Percentiles rank a stretch among this genome's conserved stretches.
Evolutionary conservation across 2,113 vertebrate genomes (phyloP).

Genomic region (Limnothrissa miodon): DNA sequence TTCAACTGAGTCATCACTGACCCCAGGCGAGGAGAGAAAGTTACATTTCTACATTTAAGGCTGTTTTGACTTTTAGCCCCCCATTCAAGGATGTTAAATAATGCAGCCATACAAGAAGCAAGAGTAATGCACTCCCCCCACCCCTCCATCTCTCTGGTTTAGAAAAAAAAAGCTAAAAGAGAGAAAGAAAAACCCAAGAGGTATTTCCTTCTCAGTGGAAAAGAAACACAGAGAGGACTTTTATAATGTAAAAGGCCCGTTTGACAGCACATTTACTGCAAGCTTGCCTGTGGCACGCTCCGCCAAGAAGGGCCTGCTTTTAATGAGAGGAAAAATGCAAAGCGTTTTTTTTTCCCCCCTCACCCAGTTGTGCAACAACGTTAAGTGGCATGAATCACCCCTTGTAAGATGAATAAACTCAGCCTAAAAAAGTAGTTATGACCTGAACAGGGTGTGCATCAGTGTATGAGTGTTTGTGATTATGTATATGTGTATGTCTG

Average conservation of each 20-base stretch:
- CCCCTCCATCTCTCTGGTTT: background rate
- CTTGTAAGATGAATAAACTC: slow-evolving; percentile 60
- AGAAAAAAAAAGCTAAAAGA: background rate
- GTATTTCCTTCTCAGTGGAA: background rate
- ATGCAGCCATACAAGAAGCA: slow-evolving; percentile 56
- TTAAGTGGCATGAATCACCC: slow-evolving; percentile 64
- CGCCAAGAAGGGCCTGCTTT: slow-evolving; percentile 59
- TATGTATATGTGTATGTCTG: background rate
- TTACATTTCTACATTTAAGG: slow-evolving; percentile 59
- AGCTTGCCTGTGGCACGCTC: slow-evolving; percentile 53
- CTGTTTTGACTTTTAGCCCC: slow-evolving; percentile 19
- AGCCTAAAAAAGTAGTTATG: slow-evolving; percentile 46
- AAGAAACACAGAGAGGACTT: slow-evolving; percentile 25
- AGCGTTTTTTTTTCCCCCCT: slow-evolving; percentile 46
- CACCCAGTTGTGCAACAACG: slow-evolving; percentile 52
- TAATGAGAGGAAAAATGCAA: slow-evolving; percentile 67
- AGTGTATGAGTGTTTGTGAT: background rate
- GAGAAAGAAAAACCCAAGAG: background rate
- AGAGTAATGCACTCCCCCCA: background rate
- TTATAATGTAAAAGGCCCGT: slow-evolving; percentile 55
- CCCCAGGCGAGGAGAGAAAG: slow-evolving; percentile 56
- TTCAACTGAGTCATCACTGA: slow-evolving; percentile 65
- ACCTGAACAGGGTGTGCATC: slow-evolving; percentile 30
- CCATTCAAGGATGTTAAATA: slow-evolving; percentile 55
- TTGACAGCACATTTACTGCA: slow-evolving; percentile 56